phyloP scores from a whole-genome alignment of 2,797 vertebrate genomes.

The Saxicola maurus region DNA sequence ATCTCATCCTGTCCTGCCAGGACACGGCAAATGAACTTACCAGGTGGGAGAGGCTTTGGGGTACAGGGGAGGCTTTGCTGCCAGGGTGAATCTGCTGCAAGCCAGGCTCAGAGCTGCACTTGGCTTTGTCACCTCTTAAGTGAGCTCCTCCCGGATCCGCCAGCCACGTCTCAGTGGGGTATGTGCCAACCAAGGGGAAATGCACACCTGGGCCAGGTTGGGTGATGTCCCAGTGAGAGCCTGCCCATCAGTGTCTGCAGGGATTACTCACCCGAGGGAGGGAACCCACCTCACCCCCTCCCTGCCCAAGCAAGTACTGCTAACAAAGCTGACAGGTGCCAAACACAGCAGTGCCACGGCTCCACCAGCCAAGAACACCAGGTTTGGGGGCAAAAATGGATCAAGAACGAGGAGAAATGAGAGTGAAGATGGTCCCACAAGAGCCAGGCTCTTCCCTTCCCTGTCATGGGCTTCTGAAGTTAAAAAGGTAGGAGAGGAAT shows the following conservation, averaged over 20 bases:
- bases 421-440: rapidly evolving
- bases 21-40: background rate
- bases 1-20: background rate
- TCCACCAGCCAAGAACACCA: rapidly evolving
- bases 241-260: background rate
- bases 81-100: background rate
- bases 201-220: rapidly evolving
- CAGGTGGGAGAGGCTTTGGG: background rate
- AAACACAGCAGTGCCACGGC: rapidly evolving
- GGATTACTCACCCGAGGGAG: background rate
- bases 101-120: background rate
- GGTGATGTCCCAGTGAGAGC: rapidly evolving
- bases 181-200: background rate
- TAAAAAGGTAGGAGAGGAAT: background rate
- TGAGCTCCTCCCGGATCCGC: rapidly evolving
- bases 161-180: rapidly evolving
- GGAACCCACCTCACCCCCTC: background rate
- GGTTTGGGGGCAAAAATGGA: rapidly evolving
- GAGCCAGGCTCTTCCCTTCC: background rate
- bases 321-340: background rate
- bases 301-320: rapidly evolving
- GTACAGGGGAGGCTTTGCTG: rapidly evolving
- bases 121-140: rapidly evolving
- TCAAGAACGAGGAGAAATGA: background rate
- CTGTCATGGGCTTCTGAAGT: rapidly evolving